Percentiles rank a stretch among this genome's conserved stretches.
Evolutionary conservation across 1,140 invertebrate genomes (phyloP).

Genomic region (Drosophila yakuba): DNA sequence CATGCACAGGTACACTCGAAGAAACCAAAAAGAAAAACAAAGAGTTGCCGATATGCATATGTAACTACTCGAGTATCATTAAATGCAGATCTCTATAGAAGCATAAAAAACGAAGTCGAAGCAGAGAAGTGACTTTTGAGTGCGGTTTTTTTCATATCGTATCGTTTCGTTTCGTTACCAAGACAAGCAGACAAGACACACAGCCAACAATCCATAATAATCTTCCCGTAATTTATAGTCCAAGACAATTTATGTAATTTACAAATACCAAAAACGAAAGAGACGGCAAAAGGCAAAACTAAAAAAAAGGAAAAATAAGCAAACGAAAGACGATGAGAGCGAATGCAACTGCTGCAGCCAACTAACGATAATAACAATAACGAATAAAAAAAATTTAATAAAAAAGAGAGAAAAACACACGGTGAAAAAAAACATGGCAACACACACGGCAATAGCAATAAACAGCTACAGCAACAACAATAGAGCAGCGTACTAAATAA

Average conservation of each 20-base stretch:
- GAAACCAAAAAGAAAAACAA: neutral
- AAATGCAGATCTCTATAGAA: constrained; percentile 80
- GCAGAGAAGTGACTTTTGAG: constrained; percentile 29
- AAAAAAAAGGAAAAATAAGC: constrained; percentile 8
- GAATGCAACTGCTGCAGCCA: constrained; percentile 58
- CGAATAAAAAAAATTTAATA: constrained; percentile 50
- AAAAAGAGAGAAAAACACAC: constrained; percentile 28
- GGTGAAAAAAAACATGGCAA: constrained; percentile 24
- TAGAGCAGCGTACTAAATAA: constrained; percentile 75
- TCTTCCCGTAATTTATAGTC: constrained; percentile 83
- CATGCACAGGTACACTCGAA: constrained; percentile 13
- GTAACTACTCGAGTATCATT: constrained; percentile 67
- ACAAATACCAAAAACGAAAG: constrained; percentile 80
- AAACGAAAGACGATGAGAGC: constrained; percentile 49
- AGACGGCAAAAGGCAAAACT: constrained; percentile 53
- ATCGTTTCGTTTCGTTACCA: constrained; percentile 7
- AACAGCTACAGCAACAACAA: constrained; percentile 60
- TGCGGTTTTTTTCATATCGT: constrained; percentile 21
- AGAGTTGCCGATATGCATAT: constrained; percentile 49
- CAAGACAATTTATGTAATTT: constrained; percentile 83
- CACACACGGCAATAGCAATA: constrained; percentile 50
- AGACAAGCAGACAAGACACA: constrained; percentile 32
- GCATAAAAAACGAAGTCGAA: constrained; percentile 50
- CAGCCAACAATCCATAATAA: constrained; percentile 77
- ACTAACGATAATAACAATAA: constrained; percentile 82